Evolutionary conservation across 1,140 invertebrate species (phyloP).

Genomic region (Orussus abietinus): DNA sequence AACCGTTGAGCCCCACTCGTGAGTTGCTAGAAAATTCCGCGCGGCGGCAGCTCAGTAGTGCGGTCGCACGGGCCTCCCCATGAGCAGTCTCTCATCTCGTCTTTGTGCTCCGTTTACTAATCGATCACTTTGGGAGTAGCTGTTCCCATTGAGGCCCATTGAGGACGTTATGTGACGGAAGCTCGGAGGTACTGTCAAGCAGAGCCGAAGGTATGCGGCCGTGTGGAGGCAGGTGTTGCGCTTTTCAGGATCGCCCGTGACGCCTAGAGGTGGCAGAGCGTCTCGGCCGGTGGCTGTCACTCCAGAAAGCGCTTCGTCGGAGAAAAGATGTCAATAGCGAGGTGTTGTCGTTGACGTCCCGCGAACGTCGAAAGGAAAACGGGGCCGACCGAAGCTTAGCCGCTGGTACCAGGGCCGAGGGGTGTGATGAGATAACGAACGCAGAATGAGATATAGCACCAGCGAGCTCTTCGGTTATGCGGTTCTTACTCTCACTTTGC

Average conservation of each 20-base stretch:
- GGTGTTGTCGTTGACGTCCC: conserved; percentile 1
- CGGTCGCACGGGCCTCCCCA: no score
- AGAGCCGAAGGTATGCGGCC: conserved; percentile 22
- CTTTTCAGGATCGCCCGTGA: conserved; percentile 16
- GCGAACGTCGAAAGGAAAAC: conserved; percentile 17
- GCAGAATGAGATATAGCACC: conserved; percentile 51
- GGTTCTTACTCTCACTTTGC: conserved; percentile 45
- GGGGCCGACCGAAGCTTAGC: conserved; percentile 12
- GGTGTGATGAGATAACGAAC: conserved; percentile 51
- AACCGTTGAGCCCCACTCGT: no score
- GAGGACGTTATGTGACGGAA: conserved; percentile 14
- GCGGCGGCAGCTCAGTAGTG: no score
- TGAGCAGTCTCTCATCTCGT: no score
- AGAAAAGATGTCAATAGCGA: neutral
- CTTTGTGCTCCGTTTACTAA: conserved; percentile 40
- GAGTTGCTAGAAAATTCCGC: no score
- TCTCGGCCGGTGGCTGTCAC: conserved; percentile 7
- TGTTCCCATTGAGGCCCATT: conserved; percentile 21
- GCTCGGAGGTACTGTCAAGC: conserved; percentile 12
- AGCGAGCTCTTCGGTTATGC: conserved; percentile 50
- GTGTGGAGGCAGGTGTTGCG: conserved; percentile 24
- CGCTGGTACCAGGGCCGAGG: conserved; percentile 8
- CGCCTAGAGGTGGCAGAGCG: neutral
- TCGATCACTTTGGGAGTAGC: conserved; percentile 41
- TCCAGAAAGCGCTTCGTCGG: conserved; percentile 10